phyloP scores from a whole-genome alignment of 2,113 vertebrate species.

The Sebastes schlegelii region DNA sequence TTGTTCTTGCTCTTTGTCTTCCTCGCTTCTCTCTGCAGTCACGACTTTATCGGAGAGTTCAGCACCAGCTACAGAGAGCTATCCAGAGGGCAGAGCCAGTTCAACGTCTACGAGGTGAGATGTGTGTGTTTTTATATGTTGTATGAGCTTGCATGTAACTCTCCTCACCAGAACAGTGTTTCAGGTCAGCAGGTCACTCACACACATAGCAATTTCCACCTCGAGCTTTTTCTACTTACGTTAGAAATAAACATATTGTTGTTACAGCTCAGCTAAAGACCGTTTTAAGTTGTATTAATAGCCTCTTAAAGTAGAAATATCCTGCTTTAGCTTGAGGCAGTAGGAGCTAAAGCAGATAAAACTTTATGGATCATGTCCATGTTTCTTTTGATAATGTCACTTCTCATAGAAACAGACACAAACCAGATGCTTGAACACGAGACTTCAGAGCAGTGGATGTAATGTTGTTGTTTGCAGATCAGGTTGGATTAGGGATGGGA shows the following conservation, averaged over 20 bases:
- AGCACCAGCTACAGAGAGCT: slow-evolving; percentile 97
- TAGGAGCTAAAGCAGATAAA: neutral
- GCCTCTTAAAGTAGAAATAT: neutral
- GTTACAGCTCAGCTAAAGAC: neutral
- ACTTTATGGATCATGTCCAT: neutral
- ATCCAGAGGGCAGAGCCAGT: slow-evolving; percentile 95
- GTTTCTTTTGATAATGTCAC: neutral
- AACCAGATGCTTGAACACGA: neutral
- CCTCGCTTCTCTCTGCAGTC: slow-evolving; percentile 77
- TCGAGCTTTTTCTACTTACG: neutral
- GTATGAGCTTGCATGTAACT: neutral
- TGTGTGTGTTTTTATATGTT: neutral
- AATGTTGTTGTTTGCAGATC: neutral
- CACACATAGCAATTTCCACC: neutral
- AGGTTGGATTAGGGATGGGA: neutral
- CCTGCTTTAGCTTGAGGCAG: neutral
- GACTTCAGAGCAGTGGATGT: neutral
- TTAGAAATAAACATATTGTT: neutral
- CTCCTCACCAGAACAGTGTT: neutral
- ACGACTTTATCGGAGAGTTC: slow-evolving; percentile 98
- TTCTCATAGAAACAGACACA: neutral
- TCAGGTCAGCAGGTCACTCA: neutral
- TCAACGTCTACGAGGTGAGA: slow-evolving; percentile 96
- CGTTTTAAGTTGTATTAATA: neutral
- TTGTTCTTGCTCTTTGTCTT: neutral